Evolutionary conservation across 1,140 invertebrate species (phyloP).

Genomic region (Battus philenor): DNA sequence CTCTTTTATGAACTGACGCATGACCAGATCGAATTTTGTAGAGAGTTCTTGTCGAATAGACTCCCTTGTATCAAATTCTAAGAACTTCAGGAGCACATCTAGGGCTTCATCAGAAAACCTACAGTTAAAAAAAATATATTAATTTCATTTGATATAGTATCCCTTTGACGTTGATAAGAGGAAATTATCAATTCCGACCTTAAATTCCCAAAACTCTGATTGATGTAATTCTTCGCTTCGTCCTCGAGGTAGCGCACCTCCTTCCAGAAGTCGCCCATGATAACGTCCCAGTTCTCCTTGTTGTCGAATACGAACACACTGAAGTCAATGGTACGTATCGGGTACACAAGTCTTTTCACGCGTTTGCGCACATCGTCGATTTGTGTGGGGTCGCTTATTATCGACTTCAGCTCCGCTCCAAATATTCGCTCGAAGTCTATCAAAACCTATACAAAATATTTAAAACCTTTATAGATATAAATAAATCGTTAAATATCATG

Average conservation of each 20-base stretch:
- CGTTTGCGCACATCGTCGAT: conserved; percentile 88
- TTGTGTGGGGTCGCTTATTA: conserved; percentile 88
- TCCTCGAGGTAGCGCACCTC: conserved; percentile 85
- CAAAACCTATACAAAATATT: conserved; percentile 76
- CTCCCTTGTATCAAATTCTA: conserved; percentile 84
- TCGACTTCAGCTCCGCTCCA: conserved; percentile 88
- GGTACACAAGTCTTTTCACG: conserved; percentile 82
- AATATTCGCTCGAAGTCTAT: conserved; percentile 94
- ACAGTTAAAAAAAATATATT: conserved; percentile 18
- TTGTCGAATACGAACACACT: conserved; percentile 87
- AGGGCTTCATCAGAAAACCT: conserved; percentile 88
- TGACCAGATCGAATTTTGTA: conserved; percentile 90
- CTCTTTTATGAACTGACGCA: conserved; percentile 90
- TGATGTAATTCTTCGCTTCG: conserved; percentile 90
- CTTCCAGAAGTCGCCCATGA: conserved; percentile 84
- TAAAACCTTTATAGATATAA: neutral
- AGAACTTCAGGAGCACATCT: conserved; percentile 87
- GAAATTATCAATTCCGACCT: too few relatives aligned
- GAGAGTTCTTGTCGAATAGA: conserved; percentile 83
- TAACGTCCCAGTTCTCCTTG: conserved; percentile 88
- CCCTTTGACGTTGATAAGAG: too few relatives aligned
- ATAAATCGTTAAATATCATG: too few relatives aligned
- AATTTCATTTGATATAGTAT: neutral
- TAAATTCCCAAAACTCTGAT: conserved; percentile 88
- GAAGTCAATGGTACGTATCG: conserved; percentile 86